Evolutionary conservation across 1,140 invertebrate species (phyloP).

Genomic region (Tetragonula clypearis): DNA sequence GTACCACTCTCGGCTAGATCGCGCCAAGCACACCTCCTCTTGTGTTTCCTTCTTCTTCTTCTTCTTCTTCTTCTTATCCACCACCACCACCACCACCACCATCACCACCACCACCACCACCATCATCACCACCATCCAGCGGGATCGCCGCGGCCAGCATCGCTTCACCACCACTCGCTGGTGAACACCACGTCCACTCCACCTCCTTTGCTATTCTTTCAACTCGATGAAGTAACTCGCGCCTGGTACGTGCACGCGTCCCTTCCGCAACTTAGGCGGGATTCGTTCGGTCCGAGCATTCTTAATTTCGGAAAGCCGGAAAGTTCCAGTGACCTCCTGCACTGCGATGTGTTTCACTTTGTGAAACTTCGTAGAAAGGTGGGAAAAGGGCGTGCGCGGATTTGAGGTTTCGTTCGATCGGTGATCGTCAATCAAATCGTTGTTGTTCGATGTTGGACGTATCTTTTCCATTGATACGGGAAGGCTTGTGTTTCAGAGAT

Average conservation of each 20-base stretch:
- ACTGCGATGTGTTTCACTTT: too few species aligned
- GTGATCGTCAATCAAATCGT: background rate
- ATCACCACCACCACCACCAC: constrained; percentile 4
- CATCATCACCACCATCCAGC: constrained; percentile 25
- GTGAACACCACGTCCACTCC: constrained; percentile 33
- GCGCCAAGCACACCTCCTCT: constrained; percentile 62
- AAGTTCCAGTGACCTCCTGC: background rate
- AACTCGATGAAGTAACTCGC: constrained; percentile 31
- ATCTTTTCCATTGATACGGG: too few species aligned
- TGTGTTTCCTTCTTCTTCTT: constrained; percentile 45
- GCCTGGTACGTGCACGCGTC: constrained; percentile 16
- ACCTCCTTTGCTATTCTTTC: constrained; percentile 47
- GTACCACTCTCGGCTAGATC: constrained; percentile 70
- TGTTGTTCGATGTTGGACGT: background rate
- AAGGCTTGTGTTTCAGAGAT: background rate
- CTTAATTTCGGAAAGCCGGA: background rate
- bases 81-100: too few species aligned
- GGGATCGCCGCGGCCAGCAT: constrained; percentile 5
- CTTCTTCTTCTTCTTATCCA: background rate
- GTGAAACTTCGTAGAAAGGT: constrained; percentile 2
- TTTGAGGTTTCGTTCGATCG: background rate
- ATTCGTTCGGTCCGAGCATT: background rate
- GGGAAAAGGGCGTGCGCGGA: background rate
- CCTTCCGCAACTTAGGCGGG: constrained; percentile 29
- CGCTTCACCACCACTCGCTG: constrained; percentile 28